phyloP scores from a whole-genome alignment of 92 coral and sea anemone genomes.

The Palythoa caribaeorum region DNA sequence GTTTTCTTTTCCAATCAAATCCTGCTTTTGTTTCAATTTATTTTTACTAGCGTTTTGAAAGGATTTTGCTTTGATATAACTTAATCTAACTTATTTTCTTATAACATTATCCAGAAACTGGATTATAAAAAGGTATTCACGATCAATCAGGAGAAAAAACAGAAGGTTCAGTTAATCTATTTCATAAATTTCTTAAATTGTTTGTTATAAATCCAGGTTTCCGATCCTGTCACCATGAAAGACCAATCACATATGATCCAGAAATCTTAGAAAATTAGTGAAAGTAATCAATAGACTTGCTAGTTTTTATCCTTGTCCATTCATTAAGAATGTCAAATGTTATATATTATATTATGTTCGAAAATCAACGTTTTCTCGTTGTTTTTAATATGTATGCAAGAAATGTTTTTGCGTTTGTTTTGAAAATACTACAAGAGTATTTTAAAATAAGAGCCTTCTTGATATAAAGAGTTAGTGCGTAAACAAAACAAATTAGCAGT shows the following conservation, averaged over 20 bases:
- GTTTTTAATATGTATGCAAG: background rate
- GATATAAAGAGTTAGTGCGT: background rate
- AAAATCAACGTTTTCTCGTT: background rate
- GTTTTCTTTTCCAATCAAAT: conserved; percentile 36
- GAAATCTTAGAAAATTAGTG: background rate
- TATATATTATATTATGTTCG: no score
- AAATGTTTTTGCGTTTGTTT: background rate
- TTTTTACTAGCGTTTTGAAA: background rate
- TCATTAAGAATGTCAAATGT: no score
- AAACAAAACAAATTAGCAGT: background rate
- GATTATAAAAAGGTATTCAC: background rate
- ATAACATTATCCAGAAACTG: no score
- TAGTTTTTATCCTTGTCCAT: no score
- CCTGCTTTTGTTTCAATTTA: conserved; percentile 3
- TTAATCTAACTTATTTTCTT: background rate
- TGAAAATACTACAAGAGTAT: background rate
- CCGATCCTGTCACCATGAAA: background rate
- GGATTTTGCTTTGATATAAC: background rate
- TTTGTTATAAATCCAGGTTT: background rate
- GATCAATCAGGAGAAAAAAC: background rate
- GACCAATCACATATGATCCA: background rate
- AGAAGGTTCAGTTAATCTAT: background rate
- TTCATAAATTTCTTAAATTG: background rate
- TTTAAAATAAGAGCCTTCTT: background rate
- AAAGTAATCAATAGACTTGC: no score